These are phyloP conservation scores for Phorcus lineatus DNA, from an alignment of 2,888 invertebrate species.

Conservation along the genomic window DNA sequence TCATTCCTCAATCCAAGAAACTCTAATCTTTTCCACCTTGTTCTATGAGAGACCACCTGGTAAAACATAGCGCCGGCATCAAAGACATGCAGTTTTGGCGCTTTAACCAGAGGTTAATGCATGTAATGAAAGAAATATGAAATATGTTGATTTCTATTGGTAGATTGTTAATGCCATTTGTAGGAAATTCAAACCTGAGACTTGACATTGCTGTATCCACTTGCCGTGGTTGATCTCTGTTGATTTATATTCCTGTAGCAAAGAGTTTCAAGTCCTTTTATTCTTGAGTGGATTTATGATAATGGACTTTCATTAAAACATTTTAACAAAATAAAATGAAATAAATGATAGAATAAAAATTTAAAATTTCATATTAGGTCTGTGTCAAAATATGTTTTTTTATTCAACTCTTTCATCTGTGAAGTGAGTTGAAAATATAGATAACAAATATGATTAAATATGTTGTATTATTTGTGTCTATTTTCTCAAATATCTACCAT, in stretches of 20 bases:
- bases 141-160: conserved; percentile 6
- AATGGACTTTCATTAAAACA: not conserved
- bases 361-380: too few species aligned
- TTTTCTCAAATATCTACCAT: not conserved
- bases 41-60: not conserved
- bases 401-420: too few species aligned
- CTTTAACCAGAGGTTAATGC: not conserved
- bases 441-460: too few species aligned
- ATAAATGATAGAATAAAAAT: too few species aligned
- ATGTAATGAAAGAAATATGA: conserved; percentile 13
- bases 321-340: not conserved
- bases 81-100: conserved; percentile 9
- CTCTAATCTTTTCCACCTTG: not conserved
- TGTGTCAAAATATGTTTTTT: too few species aligned
- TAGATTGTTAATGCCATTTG: not conserved
- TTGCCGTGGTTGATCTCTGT: not conserved
- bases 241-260: not conserved
- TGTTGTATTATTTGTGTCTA: too few species aligned
- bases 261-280: not conserved
- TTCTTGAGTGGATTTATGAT: not conserved
- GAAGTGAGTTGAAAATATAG: too few species aligned
- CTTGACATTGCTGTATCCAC: too few species aligned
- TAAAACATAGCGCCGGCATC: not conserved
- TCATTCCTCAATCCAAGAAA: not conserved
- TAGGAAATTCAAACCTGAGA: not conserved